These are phyloP conservation scores for Odontophorus gujanensis DNA, from an alignment of 2,113 vertebrate genomes.

Conservation along the genomic window DNA sequence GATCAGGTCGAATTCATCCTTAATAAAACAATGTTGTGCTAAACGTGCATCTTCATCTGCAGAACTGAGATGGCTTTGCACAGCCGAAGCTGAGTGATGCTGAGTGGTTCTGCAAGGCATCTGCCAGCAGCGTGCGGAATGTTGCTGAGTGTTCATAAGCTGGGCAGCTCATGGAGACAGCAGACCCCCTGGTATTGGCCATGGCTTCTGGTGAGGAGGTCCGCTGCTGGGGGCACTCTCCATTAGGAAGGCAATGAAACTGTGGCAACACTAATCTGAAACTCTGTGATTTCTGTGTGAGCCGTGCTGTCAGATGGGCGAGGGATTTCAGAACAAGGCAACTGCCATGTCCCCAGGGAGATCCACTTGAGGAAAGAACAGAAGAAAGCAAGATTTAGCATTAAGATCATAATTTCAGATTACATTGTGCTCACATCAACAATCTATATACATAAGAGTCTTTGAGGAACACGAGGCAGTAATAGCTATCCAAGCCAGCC, in stretches of 20 bases:
- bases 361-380: conserved; percentile 63
- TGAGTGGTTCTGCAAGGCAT: neutral
- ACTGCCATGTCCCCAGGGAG: conserved; percentile 26
- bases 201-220: neutral
- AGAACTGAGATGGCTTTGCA: neutral
- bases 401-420: conserved; percentile 74
- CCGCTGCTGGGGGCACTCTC: accelerated
- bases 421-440: conserved; percentile 47
- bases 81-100: neutral
- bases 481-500: conserved; percentile 20
- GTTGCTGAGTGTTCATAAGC: neutral
- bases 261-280: neutral
- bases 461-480: neutral
- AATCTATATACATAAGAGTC: conserved; percentile 21
- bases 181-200: accelerated
- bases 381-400: conserved; percentile 68
- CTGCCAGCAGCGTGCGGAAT: neutral
- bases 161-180: neutral
- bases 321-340: neutral
- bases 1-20: neutral
- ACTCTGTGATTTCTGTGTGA: neutral
- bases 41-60: neutral
- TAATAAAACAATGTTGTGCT: neutral
- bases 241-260: neutral
- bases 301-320: neutral